phyloP scores from a whole-genome alignment of 53 echinoderm and acorn worm genomes.

The Temnopleurus reevesii region DNA sequence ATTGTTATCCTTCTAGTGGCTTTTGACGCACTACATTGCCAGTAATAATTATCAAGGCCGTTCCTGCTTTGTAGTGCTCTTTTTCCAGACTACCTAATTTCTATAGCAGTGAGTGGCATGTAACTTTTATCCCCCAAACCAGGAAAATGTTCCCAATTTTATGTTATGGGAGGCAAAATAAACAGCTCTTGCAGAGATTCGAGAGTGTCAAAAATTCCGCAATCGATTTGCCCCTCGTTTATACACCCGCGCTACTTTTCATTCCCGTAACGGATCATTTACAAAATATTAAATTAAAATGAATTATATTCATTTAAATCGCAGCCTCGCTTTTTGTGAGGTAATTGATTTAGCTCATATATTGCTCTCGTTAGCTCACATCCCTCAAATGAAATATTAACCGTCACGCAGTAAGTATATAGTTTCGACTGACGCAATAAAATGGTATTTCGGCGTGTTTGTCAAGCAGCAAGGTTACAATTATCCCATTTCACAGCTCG shows the following conservation, averaged over 20 bases:
- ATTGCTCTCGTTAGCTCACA: constrained; percentile 4
- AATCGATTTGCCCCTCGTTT: not conserved
- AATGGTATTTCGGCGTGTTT: constrained; percentile 22
- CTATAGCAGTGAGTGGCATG: not conserved
- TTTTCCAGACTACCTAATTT: constrained; percentile 17
- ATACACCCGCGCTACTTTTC: not conserved
- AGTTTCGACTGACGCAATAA: constrained; percentile 28
- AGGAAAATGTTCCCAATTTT: no score
- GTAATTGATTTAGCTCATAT: constrained; percentile 45
- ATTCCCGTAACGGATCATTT: not conserved
- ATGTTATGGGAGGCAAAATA: no score
- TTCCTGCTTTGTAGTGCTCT: not conserved
- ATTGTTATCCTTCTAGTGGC: constrained; percentile 38
- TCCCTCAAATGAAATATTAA: not conserved
- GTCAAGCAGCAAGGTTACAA: constrained; percentile 27
- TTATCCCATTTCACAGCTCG: constrained; percentile 47
- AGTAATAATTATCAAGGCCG: constrained; percentile 56
- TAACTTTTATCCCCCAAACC: not conserved
- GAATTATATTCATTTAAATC: not conserved
- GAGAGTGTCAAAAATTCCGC: not conserved
- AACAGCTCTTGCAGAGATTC: no score
- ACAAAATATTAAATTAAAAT: constrained; percentile 7
- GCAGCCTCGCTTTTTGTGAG: not conserved
- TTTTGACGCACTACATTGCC: constrained; percentile 53
- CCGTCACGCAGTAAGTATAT: not conserved